Conservation (phyloP, 2,797 vertebrate genomes). For the Diglossa cyanea region DNA sequence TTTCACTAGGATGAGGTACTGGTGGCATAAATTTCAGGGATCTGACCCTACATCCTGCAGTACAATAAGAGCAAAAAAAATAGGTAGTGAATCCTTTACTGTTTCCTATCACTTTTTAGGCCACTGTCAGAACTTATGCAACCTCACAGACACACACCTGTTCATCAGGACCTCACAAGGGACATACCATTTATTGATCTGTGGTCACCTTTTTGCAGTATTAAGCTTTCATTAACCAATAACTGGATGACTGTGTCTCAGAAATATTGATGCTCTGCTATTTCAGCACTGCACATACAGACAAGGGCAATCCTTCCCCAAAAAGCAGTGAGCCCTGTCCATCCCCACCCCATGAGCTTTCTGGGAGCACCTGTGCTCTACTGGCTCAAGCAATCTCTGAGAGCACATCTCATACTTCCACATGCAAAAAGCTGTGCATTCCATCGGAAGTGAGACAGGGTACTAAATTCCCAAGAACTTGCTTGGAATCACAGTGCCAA, state of each 20-base stretch:
- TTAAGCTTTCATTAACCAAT: not conserved
- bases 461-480: not conserved
- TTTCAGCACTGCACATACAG: not conserved
- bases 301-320: not conserved
- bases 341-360: fast-evolving
- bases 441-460: not conserved
- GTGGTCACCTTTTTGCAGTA: not conserved
- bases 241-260: not conserved
- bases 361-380: not conserved
- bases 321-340: not conserved
- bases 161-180: not conserved
- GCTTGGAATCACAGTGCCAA: not conserved
- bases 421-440: not conserved
- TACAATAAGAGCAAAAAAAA: not conserved
- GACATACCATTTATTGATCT: not conserved
- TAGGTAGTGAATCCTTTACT: not conserved
- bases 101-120: not conserved
- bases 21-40: not conserved
- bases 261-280: not conserved
- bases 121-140: not conserved
- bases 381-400: not conserved
- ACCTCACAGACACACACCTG: not conserved
- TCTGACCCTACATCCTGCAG: not conserved
- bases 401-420: not conserved
- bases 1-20: not conserved